A percentile compares a stretch with the other conserved stretches of the same genome.
Conservation (phyloP, 2,797 vertebrate species). For the Hafferia zeledoni region DNA sequence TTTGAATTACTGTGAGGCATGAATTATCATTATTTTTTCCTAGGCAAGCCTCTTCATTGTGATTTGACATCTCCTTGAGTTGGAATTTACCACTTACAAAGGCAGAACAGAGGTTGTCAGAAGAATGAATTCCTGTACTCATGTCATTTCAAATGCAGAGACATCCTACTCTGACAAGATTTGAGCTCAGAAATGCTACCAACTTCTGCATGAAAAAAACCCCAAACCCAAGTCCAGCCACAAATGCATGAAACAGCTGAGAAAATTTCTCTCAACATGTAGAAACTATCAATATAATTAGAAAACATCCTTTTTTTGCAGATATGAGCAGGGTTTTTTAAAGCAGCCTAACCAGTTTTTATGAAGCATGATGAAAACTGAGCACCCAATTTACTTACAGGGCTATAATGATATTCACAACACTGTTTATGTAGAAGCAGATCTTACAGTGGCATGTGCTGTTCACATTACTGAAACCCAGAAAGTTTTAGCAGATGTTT, state of each 20-base stretch:
- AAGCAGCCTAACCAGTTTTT: neutral
- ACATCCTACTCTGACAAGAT: neutral
- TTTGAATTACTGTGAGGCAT: neutral
- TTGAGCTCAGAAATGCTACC: neutral
- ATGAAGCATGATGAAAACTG: neutral
- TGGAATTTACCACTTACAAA: conserved; percentile 30
- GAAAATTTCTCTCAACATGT: neutral
- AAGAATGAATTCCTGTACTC: neutral
- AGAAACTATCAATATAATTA: neutral
- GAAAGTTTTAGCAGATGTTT: neutral
- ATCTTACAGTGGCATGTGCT: neutral
- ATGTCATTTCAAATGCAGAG: neutral
- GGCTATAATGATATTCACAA: neutral
- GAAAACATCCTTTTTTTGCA: neutral
- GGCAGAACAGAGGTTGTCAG: conserved; percentile 13
- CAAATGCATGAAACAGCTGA: neutral
- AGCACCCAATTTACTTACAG: neutral
- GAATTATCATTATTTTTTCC: conserved; percentile 8
- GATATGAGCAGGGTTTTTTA: neutral
- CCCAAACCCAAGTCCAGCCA: neutral
- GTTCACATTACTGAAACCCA: neutral
- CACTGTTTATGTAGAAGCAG: neutral
- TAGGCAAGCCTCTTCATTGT: neutral
- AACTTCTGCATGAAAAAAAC: neutral
- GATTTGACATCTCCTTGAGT: conserved; percentile 18